Base-by-base conservation (phyloP, 2,113 vertebrate species). In the Carassius gibelio region DNA sequence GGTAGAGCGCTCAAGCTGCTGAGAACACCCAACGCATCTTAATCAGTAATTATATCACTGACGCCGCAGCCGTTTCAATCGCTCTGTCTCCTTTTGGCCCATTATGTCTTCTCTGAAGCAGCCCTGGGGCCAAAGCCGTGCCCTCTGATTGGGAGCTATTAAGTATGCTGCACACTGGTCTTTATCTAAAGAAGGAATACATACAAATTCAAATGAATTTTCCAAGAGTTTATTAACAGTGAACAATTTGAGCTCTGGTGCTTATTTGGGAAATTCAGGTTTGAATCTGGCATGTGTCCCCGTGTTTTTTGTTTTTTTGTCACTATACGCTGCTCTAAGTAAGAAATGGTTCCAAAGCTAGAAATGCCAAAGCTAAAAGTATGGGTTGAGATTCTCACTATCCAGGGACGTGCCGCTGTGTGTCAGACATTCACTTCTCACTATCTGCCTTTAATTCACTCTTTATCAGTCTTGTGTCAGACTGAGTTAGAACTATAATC, bases 1-100 rank as follows among this genome's bases (percentile, higher is more conserved):
- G n/a, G n/a, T 36, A 69, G 61, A 36, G 34, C 30, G 21, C 78
- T 62, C 5, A 0, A 19, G 26, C 36, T 26, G 71, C 3, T 1
- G n/a, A 80, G 8, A 75, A 21, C 61, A 77, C 34, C 55, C 26
- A 26, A 68, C 4, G 14, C 14, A 42, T 55, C 72, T 45, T 80
- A 9, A 34, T 71, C 59, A 7, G 30, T 38, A 75, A 68, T 64
- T 80, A 64, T 64, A 64, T 26, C 17, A 78, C 52, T 78, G 76
- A 78, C 34, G 21, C 55, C 2, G 9, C 52, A 36, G 52, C 4
- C 57, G 8, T 42, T 79, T 15, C 1, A 42, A 38, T 64, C 71
- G 42, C 38, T 14, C 38, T 14, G 10, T 74, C 71, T 72, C 36
- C 19, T 42, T 61, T 61, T 23, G 55, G 34, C 76, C 11, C 4